Conservation (phyloP, 2,888 invertebrate species). For the Andrena trimmerana region DNA sequence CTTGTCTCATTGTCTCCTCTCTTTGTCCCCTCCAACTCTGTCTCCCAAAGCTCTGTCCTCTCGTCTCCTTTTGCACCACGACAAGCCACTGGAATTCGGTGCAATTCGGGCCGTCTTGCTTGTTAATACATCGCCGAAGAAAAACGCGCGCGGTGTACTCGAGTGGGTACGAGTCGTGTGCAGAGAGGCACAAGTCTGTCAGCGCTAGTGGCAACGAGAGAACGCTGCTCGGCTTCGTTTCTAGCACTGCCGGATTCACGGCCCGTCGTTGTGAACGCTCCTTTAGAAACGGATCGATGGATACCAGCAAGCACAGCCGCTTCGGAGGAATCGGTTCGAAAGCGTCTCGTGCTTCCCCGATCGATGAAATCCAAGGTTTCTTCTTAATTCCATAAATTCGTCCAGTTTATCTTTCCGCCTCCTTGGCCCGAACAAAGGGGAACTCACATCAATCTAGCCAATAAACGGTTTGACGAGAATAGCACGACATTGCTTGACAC, state of each 20-base stretch:
- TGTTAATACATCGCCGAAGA: conserved; percentile 1
- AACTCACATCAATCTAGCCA: not conserved
- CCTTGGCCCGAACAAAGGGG: not conserved
- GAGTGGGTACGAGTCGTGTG: not conserved
- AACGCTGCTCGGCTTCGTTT: not conserved
- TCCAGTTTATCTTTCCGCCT: not conserved
- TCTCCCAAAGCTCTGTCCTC: not conserved
- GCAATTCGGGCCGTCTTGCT: not conserved
- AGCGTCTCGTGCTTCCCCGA: conserved; percentile 33
- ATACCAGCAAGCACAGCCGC: conserved; percentile 34
- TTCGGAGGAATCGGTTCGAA: conserved; percentile 57
- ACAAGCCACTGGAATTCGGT: not conserved
- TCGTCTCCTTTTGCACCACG: conserved; percentile 3
- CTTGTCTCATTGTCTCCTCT: conserved; percentile 12
- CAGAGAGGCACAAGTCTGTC: not conserved
- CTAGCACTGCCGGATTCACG: too few species aligned
- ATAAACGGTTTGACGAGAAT: not conserved
- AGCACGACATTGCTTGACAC: not conserved
- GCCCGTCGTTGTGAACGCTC: conserved; percentile 56
- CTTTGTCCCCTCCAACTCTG: not conserved
- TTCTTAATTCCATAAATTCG: conserved; percentile 3
- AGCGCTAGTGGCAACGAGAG: not conserved
- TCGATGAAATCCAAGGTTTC: conserved; percentile 45
- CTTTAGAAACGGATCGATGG: conserved; percentile 68
- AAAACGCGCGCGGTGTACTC: not conserved